Conservation (phyloP, 2,888 invertebrate species). For the Coelogynopora nodosa region DNA sequence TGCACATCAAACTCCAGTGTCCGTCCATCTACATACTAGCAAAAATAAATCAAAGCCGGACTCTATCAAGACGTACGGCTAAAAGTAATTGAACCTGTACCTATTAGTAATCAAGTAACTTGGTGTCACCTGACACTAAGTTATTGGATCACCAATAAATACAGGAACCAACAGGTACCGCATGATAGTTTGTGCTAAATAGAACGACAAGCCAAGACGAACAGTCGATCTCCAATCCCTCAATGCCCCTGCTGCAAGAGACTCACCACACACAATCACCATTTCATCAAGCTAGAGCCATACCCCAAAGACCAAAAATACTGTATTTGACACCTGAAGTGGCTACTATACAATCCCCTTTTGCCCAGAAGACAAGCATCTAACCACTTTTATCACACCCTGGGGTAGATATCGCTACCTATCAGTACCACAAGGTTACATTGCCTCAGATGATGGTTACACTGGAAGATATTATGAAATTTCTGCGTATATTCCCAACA, state of each 20-base stretch:
- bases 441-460: too few species aligned
- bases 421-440: too few species aligned
- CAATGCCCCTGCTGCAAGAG: constrained; percentile 49
- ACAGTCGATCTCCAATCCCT: constrained; percentile 51
- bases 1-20: constrained; percentile 43
- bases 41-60: too few species aligned
- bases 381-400: too few species aligned
- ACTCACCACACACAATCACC: constrained; percentile 45
- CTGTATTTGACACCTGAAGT: too few species aligned
- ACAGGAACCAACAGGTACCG: too few species aligned
- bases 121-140: background rate
- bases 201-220: constrained; percentile 49
- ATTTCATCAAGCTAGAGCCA: constrained; percentile 49
- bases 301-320: constrained; percentile 50
- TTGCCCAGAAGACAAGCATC: constrained; percentile 47
- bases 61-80: background rate
- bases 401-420: too few species aligned
- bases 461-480: too few species aligned
- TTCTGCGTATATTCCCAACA: too few species aligned
- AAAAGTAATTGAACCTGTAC: constrained; percentile 27
- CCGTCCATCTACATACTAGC: background rate
- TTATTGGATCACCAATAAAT: too few species aligned
- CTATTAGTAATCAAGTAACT: background rate
- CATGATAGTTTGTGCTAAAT: too few species aligned
- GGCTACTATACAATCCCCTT: constrained; percentile 49